These are phyloP conservation scores for Dryoscopus gambensis DNA, from an alignment of 2,113 vertebrate species.

Conservation along the genomic window DNA sequence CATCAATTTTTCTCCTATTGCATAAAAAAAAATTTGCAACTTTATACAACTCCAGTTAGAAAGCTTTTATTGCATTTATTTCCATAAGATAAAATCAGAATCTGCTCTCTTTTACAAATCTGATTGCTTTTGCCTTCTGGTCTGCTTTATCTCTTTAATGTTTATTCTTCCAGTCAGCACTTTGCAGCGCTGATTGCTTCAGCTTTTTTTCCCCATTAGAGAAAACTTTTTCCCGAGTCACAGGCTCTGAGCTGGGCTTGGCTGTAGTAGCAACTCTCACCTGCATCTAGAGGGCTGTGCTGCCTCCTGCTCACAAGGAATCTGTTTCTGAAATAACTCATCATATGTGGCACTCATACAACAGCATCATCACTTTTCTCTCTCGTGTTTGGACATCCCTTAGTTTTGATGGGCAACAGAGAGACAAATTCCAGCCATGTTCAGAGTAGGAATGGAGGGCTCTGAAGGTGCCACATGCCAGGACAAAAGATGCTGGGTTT, in stretches of 20 bases:
- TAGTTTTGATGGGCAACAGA: neutral
- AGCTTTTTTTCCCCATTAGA: neutral
- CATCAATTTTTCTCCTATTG: conserved; percentile 46
- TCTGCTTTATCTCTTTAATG: conserved; percentile 59
- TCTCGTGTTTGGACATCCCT: neutral
- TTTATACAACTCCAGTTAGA: conserved; percentile 29
- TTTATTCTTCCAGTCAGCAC: conserved; percentile 62
- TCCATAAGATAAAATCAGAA: conserved; percentile 64
- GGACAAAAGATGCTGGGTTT: neutral
- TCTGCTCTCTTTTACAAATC: conserved; percentile 58
- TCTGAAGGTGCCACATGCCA: accelerated
- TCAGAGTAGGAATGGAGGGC: neutral
- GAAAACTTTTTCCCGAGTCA: conserved; percentile 8
- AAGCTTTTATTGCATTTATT: conserved; percentile 62
- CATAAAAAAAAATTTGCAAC: conserved; percentile 28
- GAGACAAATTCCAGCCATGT: neutral
- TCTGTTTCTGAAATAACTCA: neutral
- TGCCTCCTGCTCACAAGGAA: neutral
- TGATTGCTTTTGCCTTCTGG: conserved; percentile 64
- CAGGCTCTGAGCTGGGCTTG: neutral
- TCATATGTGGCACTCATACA: neutral
- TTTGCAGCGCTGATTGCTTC: conserved; percentile 52
- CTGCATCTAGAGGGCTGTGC: neutral
- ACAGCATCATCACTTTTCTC: neutral
- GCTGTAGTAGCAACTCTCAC: neutral